Base-by-base conservation (phyloP, 2,888 invertebrate genomes). In the Alviniconcha strummeri region DNA sequence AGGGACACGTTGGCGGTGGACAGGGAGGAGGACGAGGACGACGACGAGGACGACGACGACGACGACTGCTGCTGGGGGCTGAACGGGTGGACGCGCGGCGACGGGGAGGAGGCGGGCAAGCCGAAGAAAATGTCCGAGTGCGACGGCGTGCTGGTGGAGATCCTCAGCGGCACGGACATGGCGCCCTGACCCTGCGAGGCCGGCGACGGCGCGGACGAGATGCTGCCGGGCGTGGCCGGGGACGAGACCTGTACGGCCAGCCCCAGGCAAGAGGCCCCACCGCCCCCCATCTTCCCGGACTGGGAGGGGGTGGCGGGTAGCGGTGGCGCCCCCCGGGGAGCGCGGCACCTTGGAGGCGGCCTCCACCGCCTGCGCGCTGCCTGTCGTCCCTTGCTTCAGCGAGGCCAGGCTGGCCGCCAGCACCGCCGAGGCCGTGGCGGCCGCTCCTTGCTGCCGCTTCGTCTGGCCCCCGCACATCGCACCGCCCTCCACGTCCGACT, bases 41-140 rank as follows among this genome's bases (percentile, higher is more conserved):
- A 17, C 6, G 67, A 19, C 36, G 75, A 60, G 17, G 75, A 54
- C 17, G 81, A 81, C 15, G 81, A 81, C 5, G 81, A 81, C 15
- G 81, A 69, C 36, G 82, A 82, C 55, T 36, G 67, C 77, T 77
- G 83, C 74, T 76, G 82, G 72, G 79, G 86, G 81, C 64, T 84
- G 82, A 55, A 86, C 64, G 82, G 83, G 75, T 79, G 83, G 72
- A 56, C 82, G 72, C 64, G 83, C 69, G 77, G 84, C 67, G 83
- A 84, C 69, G 83, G 86, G 82, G 80, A 85, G 80, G 85, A 82
- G 13, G 84, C 81, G n/a, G 84, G 83, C 76, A 84, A 75, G 15
- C 79, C 78, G 72, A 84, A 86, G 80, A 86, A 83, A 8, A 80
- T 57, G 17, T 86, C 86, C 7, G 83, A 82, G 9, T 60, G 56